These are phyloP conservation scores for Urocitellus parryii DNA, from an alignment of 2,113 vertebrate species.

Conservation along the genomic window DNA sequence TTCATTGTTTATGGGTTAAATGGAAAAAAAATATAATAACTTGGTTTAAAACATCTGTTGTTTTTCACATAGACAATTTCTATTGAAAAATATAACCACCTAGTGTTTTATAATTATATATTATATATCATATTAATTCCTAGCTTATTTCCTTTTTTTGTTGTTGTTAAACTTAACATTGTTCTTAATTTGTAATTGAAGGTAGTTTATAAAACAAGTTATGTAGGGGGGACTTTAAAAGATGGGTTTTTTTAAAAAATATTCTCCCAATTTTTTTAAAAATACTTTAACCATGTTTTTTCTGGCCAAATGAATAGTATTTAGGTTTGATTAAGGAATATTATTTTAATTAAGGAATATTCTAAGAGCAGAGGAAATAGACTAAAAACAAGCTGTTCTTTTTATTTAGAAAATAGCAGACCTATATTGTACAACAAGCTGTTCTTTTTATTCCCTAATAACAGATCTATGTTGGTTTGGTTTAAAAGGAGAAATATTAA, in stretches of 20 bases:
- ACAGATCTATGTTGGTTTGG: neutral
- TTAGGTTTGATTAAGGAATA: neutral
- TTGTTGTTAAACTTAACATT: neutral
- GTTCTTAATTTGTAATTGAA: slow-evolving; percentile 55
- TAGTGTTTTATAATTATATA: neutral
- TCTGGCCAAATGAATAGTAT: neutral
- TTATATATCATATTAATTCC: neutral
- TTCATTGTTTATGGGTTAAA: neutral
- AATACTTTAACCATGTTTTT: slow-evolving; percentile 35
- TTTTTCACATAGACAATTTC: slow-evolving; percentile 17
- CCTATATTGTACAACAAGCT: neutral
- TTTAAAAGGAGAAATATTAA: slow-evolving; percentile 30
- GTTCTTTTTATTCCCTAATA: neutral
- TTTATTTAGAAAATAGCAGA: neutral
- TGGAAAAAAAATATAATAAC: slow-evolving; percentile 29
- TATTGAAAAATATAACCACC: neutral
- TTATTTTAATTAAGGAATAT: slow-evolving; percentile 39
- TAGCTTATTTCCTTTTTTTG: neutral
- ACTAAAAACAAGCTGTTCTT: neutral
- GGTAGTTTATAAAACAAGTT: slow-evolving; percentile 37
- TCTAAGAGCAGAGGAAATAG: neutral
- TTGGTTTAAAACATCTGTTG: neutral
- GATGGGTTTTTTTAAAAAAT: neutral
- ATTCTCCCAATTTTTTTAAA: neutral
- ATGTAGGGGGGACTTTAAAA: neutral